phyloP scores from a whole-genome alignment of 2,113 vertebrate species.

The Columbina picui region DNA sequence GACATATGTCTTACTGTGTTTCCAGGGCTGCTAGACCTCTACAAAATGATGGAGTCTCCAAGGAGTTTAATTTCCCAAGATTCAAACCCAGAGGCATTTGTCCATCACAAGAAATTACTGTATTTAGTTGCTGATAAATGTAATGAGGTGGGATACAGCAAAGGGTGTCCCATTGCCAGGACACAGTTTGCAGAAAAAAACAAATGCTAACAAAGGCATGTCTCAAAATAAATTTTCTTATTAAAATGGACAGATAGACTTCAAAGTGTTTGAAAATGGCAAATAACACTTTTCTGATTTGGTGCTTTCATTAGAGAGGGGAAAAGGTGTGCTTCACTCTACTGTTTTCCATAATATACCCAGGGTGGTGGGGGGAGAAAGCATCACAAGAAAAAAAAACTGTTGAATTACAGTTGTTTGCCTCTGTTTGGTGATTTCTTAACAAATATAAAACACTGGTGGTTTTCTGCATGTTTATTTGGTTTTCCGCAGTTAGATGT shows the following conservation, averaged over 20 bases:
- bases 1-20: fast-evolving
- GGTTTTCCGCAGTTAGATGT: not conserved
- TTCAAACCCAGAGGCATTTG: not conserved
- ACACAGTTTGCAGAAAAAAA: not conserved
- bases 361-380: too few species aligned
- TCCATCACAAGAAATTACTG: not conserved
- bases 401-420: not conserved
- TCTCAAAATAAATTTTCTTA: not conserved
- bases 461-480: not conserved
- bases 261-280: not conserved
- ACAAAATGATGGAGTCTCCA: not conserved
- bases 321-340: not conserved
- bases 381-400: too few species aligned
- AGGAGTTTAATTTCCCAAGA: not conserved
- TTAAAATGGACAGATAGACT: not conserved
- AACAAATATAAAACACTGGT: not conserved
- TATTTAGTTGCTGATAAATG: not conserved
- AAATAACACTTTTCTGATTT: not conserved
- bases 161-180: not conserved
- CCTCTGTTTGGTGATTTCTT: not conserved
- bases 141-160: not conserved
- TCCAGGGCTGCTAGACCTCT: not conserved
- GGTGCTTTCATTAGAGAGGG: not conserved
- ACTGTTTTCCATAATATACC: not conserved
- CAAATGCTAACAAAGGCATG: not conserved